A percentile compares a stretch with the other conserved stretches of the same genome.
These are phyloP conservation scores for Ganaspis sp. DNA, from an alignment of 1,140 invertebrate species.

Conservation along the genomic window DNA sequence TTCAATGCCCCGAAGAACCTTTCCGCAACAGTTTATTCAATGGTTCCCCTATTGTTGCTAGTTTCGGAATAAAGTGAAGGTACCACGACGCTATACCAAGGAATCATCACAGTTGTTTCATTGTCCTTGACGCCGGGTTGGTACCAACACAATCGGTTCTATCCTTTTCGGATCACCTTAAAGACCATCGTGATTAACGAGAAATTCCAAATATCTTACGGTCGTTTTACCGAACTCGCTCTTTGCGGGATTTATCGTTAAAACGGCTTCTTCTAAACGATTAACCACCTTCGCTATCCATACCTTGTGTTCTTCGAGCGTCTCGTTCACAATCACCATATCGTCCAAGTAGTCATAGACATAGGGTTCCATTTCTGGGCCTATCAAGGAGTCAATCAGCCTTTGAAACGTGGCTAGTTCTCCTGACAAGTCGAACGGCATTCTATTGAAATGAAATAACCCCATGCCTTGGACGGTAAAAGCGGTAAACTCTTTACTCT, in stretches of 20 bases:
- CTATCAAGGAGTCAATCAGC: neutral
- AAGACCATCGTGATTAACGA: neutral
- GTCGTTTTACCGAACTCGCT: neutral
- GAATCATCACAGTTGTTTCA: no score
- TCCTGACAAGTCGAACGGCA: neutral
- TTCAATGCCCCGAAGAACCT: conserved; percentile 50
- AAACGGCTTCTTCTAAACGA: neutral
- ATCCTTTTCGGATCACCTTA: neutral
- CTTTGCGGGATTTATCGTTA: conserved; percentile 46
- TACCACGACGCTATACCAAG: conserved; percentile 73
- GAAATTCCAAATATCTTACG: conserved; percentile 59
- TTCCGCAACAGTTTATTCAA: conserved; percentile 50
- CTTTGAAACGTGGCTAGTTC: neutral
- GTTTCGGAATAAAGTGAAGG: conserved; percentile 70
- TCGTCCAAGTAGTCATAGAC: neutral
- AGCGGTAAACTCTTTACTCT: neutral
- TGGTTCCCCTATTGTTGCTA: conserved; percentile 65
- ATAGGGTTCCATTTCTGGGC: neutral
- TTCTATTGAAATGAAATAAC: neutral
- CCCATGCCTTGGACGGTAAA: neutral
- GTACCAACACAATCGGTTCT: neutral
- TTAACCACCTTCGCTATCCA: neutral
- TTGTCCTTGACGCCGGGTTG: conserved; percentile 12
- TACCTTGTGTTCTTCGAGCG: neutral
- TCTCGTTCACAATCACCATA: neutral